These are phyloP conservation scores for Zapornia atra DNA, from an alignment of 2,113 vertebrate genomes.

Conservation along the genomic window DNA sequence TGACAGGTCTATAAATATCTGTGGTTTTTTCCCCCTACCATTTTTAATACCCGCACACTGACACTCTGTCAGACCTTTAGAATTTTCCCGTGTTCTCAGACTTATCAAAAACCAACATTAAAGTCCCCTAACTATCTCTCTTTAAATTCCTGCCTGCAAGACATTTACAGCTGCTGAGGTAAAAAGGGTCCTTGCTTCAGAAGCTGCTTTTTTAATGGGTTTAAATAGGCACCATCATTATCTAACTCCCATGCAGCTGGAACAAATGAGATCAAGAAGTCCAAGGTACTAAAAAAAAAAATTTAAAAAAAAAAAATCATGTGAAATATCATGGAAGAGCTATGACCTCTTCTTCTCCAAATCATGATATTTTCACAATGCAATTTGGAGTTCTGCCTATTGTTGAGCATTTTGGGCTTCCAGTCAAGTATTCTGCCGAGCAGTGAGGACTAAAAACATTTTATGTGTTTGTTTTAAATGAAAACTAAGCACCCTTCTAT, in stretches of 20 bases:
- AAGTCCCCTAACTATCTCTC: not conserved
- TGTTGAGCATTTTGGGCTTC: not conserved
- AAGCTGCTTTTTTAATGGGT: not conserved
- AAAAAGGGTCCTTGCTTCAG: not conserved
- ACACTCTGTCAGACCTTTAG: not conserved
- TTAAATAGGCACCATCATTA: not conserved
- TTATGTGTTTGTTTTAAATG: not conserved
- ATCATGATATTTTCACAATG: not conserved
- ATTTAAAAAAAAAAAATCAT: not conserved
- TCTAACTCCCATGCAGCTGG: not conserved
- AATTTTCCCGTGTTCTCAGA: not conserved
- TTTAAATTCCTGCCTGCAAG: not conserved
- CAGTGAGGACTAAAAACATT: not conserved
- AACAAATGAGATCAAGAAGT: not conserved
- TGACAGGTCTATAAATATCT: not conserved
- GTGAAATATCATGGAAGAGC: not conserved
- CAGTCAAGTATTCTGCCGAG: not conserved
- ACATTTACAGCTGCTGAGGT: not conserved
- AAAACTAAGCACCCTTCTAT: not conserved
- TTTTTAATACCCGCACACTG: not conserved
- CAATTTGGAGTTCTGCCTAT: not conserved
- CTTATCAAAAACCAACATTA: fast-evolving
- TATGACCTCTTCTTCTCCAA: not conserved
- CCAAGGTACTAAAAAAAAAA: not conserved
- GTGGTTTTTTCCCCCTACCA: not conserved